These are phyloP conservation scores for Picathartes gymnocephalus DNA, from an alignment of 2,113 vertebrate species.

Conservation along the genomic window DNA sequence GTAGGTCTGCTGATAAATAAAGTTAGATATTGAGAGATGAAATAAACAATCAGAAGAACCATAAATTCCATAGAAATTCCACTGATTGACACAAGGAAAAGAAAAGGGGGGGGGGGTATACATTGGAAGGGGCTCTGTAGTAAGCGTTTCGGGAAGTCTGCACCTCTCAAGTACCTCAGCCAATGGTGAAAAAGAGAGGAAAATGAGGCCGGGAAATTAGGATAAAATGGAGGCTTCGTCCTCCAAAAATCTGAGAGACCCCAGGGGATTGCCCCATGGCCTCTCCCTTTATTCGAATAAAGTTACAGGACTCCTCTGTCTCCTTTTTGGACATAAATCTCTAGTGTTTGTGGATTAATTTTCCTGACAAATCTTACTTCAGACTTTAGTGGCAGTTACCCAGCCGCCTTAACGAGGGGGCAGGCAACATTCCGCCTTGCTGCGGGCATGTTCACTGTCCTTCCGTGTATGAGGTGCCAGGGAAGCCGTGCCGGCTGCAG, in stretches of 20 bases:
- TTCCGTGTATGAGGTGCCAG: accelerated
- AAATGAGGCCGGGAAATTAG: background rate
- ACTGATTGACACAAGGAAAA: background rate
- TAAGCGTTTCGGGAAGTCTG: accelerated
- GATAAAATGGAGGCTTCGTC: background rate
- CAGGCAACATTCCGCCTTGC: background rate
- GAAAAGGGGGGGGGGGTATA: background rate
- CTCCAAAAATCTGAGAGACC: background rate
- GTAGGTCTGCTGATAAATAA: background rate
- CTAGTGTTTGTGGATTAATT: background rate
- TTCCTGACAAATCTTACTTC: background rate
- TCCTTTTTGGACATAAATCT: background rate
- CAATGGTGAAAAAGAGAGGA: background rate
- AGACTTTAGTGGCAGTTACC: background rate
- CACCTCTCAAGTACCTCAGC: background rate
- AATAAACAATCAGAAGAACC: background rate
- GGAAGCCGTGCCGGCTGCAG: accelerated
- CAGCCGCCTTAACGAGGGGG: background rate
- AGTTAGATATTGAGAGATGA: background rate
- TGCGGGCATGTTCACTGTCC: accelerated
- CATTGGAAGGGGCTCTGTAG: background rate
- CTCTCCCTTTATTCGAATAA: background rate
- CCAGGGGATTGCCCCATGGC: no score
- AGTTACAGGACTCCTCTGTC: background rate
- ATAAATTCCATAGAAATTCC: background rate